Evolutionary conservation across 2,888 invertebrate genomes (phyloP), one percentile per base, ranked within the genome.

Genomic region (Mystacides longicornis): DNA sequence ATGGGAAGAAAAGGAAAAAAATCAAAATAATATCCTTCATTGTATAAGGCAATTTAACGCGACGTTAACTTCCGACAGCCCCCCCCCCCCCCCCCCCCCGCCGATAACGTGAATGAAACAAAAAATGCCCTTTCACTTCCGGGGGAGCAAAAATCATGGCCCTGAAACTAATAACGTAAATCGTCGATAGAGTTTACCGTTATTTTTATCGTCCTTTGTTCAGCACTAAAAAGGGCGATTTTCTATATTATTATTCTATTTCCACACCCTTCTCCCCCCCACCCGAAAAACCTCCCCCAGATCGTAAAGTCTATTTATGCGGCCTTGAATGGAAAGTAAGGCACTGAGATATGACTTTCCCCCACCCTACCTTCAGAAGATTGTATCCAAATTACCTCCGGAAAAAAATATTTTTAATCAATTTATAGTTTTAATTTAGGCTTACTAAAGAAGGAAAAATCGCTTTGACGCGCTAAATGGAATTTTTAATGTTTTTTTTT

Each of bases 121-220:
- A 37, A 11, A 37, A 37, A 37, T 37, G 37, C 37, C 37, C 37
- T 37, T 37, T 16, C 37, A 16, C 37, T 37, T 37, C 37, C 37
- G 37, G 37, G 14, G 37, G 37, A 37, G 37, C 14, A 37, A 37
- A 37, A 37, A 37, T 37, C 37, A 37, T 37, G 37, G 14, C 37
- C 14, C 37, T 37, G 37, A 37, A 37, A 37, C 37, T 37, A 37
- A 37, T 37, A 37, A 37, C 37, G 27, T 27, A 27, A 27, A 27
- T 27, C 27, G 37, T 37, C 37, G 16, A 37, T 37, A 37, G 37
- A 14, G n/a, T 37, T 7, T 37, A 37, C 37, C 37, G 37, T 37
- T 37, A 37, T 37, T 37, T 37, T 37, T 37, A 37, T 37, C 37
- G 37, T 37, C 37, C 37, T 37, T 37, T 37, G 37, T 37, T 37